A percentile compares a stretch with the other conserved stretches of the same genome.
Conservation (phyloP, 2,113 vertebrate species). For the Edolisoma coerulescens region DNA sequence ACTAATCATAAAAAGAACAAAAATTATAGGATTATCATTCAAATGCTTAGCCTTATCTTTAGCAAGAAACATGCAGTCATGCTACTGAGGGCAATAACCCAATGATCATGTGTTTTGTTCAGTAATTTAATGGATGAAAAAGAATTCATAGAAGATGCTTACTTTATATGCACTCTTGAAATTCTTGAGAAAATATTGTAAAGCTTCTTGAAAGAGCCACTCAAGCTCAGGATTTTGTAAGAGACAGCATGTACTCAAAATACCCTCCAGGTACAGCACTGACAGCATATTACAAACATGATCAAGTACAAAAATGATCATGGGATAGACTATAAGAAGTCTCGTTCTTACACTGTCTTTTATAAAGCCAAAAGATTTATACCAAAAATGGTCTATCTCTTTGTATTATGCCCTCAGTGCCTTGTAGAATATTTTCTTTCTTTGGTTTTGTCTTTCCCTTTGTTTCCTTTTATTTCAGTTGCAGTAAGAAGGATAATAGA, state of each 20-base stretch:
- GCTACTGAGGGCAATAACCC: not conserved
- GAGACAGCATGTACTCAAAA: not conserved
- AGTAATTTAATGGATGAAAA: not conserved
- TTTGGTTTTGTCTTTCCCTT: not conserved
- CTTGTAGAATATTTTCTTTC: not conserved
- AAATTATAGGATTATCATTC: not conserved
- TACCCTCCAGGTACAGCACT: not conserved
- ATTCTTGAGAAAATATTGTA: not conserved
- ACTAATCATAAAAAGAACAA: not conserved
- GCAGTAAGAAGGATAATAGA: not conserved
- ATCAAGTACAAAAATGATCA: not conserved
- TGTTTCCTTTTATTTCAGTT: not conserved
- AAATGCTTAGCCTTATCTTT: not conserved
- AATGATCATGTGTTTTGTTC: not conserved
- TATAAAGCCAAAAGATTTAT: not conserved
- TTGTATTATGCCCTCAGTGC: not conserved
- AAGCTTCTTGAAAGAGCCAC: not conserved
- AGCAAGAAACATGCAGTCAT: not conserved
- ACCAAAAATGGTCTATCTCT: not conserved
- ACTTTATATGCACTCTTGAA: not conserved
- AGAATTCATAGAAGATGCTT: not conserved
- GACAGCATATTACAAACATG: not conserved
- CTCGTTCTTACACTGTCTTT: not conserved
- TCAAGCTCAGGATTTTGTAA: not conserved
- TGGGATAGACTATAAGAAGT: not conserved